Evolutionary conservation across 1,140 invertebrate genomes (phyloP).

Genomic region (Bombus picipes): DNA sequence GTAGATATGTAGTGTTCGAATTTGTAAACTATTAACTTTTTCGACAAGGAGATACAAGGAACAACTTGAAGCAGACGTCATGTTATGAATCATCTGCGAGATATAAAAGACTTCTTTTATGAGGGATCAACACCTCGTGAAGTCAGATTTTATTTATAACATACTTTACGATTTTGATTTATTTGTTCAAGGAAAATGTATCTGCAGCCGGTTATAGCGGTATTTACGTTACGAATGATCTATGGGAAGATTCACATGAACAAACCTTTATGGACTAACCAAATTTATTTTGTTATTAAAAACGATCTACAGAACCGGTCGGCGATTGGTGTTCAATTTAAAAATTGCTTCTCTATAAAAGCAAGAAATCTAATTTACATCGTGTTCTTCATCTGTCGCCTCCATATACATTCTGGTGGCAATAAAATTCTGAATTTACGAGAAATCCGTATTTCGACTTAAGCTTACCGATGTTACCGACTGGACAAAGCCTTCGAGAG

Average conservation of each 20-base stretch:
- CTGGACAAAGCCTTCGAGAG: neutral
- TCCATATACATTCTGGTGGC: neutral
- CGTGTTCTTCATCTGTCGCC: neutral
- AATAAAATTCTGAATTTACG: neutral
- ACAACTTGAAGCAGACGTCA: neutral
- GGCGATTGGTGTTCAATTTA: neutral
- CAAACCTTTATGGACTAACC: neutral
- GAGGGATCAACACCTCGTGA: conserved; percentile 15
- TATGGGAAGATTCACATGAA: neutral
- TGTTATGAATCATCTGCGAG: neutral
- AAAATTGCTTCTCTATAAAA: neutral
- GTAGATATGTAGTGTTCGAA: neutral
- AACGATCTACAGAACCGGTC: neutral
- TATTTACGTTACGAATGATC: neutral
- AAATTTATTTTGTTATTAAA: neutral
- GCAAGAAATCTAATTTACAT: neutral
- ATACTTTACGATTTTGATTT: neutral
- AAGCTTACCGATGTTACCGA: neutral
- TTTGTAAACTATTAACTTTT: neutral
- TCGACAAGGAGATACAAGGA: neutral
- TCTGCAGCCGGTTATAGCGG: too few species aligned
- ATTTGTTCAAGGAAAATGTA: neutral
- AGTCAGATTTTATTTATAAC: conserved; percentile 23
- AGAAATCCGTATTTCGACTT: neutral
- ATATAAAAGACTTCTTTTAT: conserved; percentile 5